phyloP scores from a whole-genome alignment of 2,888 invertebrate species.

The Electrophaes corylata region DNA sequence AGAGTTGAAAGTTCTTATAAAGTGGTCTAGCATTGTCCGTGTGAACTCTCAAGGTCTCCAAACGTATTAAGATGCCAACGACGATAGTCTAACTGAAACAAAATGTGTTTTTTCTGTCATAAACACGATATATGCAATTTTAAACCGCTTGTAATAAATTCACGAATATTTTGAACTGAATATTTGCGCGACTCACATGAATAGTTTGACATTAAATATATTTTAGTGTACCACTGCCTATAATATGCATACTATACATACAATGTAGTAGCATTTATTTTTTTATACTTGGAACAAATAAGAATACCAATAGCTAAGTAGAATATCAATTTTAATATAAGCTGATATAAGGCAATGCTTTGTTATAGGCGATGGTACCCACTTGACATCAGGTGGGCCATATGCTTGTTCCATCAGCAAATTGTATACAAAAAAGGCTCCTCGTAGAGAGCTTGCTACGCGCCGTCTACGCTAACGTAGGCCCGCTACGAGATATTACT shows the following conservation, averaged over 20 bases:
- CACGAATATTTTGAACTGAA: constrained; percentile 4
- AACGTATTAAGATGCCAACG: constrained; percentile 32
- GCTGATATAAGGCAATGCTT: too few species aligned
- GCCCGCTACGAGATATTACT: constrained; percentile 10
- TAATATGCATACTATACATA: too few species aligned
- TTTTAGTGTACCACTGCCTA: constrained; percentile 1
- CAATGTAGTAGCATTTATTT: too few species aligned
- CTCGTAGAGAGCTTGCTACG: constrained; percentile 9
- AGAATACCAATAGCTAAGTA: neutral
- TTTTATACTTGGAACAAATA: neutral
- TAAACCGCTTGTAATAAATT: constrained; percentile 18
- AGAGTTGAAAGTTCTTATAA: constrained; percentile 41
- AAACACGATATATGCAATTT: constrained; percentile 25
- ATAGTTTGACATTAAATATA: neutral
- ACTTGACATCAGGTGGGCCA: too few species aligned
- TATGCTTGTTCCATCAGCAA: too few species aligned
- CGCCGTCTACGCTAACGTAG: constrained; percentile 14
- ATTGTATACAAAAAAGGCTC: too few species aligned
- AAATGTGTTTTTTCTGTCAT: constrained; percentile 28
- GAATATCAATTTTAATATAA: neutral
- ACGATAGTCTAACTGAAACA: constrained; percentile 31
- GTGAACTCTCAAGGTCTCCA: constrained; percentile 43
- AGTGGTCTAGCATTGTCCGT: constrained; percentile 47
- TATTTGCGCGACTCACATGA: neutral
- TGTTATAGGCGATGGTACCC: too few species aligned